Percentiles rank a stretch among this genome's conserved stretches.
Conservation (phyloP, 2,113 vertebrate species). For the Beaufortia kweichowensis region DNA sequence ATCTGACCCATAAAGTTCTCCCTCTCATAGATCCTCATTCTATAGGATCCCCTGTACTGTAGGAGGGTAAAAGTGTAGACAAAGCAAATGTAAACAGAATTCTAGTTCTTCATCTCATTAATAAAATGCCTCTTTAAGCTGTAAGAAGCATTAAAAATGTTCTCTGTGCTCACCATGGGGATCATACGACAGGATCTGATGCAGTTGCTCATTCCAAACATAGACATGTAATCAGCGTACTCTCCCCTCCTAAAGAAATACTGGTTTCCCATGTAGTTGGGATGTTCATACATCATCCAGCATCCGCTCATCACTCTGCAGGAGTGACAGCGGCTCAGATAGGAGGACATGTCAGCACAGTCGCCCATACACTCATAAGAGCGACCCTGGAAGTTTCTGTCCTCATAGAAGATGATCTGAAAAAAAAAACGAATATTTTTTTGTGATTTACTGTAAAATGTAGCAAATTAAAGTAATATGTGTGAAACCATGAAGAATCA, state of each 20-base stretch:
- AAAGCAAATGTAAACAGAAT: too few relatives aligned
- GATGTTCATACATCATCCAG: slow-evolving; percentile 56
- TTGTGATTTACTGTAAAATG: not conserved
- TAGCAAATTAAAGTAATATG: not conserved
- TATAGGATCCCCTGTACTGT: too few relatives aligned
- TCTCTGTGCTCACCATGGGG: slow-evolving; percentile 47
- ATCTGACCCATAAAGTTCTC: slow-evolving; percentile 17
- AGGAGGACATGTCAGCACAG: slow-evolving; percentile 59
- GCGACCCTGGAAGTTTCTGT: slow-evolving; percentile 68
- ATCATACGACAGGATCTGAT: slow-evolving; percentile 64
- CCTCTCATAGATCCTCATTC: too few relatives aligned
- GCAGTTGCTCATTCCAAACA: slow-evolving; percentile 55
- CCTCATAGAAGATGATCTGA: slow-evolving; percentile 71
- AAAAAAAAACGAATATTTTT: not conserved
- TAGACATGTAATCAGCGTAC: slow-evolving; percentile 58
- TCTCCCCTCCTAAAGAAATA: slow-evolving; percentile 56
- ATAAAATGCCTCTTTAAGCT: too few relatives aligned
- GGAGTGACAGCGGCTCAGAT: slow-evolving; percentile 60
- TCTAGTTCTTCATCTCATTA: too few relatives aligned
- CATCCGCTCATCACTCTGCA: slow-evolving; percentile 54
- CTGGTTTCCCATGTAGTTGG: slow-evolving; percentile 51
- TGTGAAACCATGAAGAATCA: not conserved
- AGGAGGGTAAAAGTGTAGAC: too few relatives aligned
- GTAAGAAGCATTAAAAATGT: not conserved
- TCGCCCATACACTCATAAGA: slow-evolving; percentile 69